Base-by-base conservation (phyloP, 2,888 invertebrate species). In the Polydrusus cervinus region DNA sequence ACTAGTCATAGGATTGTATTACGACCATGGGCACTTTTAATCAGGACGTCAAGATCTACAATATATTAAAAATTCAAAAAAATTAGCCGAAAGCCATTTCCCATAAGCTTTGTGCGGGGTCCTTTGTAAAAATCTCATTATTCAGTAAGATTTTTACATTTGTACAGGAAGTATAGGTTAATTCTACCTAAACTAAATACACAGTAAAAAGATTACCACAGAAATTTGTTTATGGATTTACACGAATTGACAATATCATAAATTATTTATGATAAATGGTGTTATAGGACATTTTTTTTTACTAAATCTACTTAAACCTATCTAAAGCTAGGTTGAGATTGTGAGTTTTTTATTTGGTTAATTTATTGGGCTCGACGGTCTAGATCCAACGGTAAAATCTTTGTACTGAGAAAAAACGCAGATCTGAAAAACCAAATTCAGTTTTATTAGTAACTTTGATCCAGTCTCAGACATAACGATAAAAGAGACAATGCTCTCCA, bases 401-500 rank as follows among this genome's bases (percentile, higher is more conserved):
- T 96, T 96, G 87, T 96, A 97, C 86, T 96, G 95, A 71, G 96
- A 95, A 88, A 97, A 97, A 76, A 97, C 96, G 82, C 95, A 95
- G 82, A 96, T 94, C 96, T 96, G 91, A 81, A 92, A 93, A 53
- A 83, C 81, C 83, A 82, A 83, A 80, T 16, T 2, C 38, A 61
- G 10, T n/a, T 43, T 43, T 43, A 43, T 43, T n/a, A 43, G 11
- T n/a, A n/a, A n/a, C n/a, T n/a, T n/a, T n/a, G n/a, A n/a, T n/a
- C n/a, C n/a, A n/a, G n/a, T n/a, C n/a, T n/a, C n/a, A n/a, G n/a
- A n/a, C n/a, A n/a, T n/a, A n/a, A 11, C 1, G 40, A 11, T 40
- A 9, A 40, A 40, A 40, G 11, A n/a, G 40, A 40, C 25, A 25
- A 25, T 3, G 25, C 25, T 25, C 1, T 1, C 25, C 25, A 25